Evolutionary conservation across 2,113 vertebrate species (phyloP).

Genomic region (Alexandromys fortis): DNA sequence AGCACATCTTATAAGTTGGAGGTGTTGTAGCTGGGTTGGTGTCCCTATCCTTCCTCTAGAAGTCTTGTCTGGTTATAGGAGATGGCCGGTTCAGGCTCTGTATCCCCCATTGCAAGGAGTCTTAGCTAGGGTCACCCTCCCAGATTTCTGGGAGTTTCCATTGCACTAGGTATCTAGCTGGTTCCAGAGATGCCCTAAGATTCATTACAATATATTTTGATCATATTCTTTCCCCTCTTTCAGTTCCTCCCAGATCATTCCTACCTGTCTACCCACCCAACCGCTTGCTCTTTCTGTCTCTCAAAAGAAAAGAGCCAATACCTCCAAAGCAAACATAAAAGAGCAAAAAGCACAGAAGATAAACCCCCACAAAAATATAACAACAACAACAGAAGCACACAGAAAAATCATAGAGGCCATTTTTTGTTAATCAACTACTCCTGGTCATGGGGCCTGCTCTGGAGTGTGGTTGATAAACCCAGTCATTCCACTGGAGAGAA

Average conservation of each 20-base stretch:
- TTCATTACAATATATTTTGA: neutral
- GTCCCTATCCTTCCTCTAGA: too few relatives aligned
- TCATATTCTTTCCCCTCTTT: neutral
- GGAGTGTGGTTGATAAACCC: neutral
- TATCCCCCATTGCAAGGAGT: neutral
- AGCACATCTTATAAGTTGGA: neutral
- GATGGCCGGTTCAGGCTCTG: neutral
- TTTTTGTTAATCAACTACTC: neutral
- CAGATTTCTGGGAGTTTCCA: neutral
- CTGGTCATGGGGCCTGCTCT: neutral
- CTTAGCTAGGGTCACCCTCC: neutral
- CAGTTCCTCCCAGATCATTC: neutral
- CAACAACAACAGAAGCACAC: neutral
- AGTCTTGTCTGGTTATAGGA: neutral
- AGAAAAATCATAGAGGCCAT: neutral
- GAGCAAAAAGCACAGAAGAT: neutral
- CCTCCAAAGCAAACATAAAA: neutral
- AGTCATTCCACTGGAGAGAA: neutral
- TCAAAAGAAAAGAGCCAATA: neutral
- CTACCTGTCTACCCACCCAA: neutral
- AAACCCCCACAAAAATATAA: neutral
- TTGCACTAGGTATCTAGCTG: neutral
- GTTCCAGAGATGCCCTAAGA: neutral
- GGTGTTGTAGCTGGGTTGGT: neutral
- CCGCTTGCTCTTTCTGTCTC: neutral